These are phyloP conservation scores for Fistularia tabacaria DNA, from an alignment of 2,797 vertebrate species.

Conservation along the genomic window DNA sequence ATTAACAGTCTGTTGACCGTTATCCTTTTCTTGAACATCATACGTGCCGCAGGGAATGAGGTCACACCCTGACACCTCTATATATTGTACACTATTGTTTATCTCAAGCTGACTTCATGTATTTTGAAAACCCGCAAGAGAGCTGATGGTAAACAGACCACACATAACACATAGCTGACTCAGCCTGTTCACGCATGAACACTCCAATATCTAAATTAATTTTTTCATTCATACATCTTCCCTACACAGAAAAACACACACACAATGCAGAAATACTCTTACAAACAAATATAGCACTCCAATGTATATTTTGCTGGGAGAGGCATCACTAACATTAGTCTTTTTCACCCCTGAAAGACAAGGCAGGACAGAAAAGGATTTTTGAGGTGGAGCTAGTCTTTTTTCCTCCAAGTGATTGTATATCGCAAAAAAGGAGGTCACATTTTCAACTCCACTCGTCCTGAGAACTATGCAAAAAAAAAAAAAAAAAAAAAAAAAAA, in stretches of 20 bases:
- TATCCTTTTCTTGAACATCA: slow-evolving; percentile 14
- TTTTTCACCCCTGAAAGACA: background rate
- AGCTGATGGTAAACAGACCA: slow-evolving; percentile 10
- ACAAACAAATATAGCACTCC: too few relatives aligned
- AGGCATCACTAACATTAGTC: too few relatives aligned
- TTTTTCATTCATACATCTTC: slow-evolving; percentile 38
- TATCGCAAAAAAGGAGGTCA: too few relatives aligned
- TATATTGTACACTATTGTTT: background rate
- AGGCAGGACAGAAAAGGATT: slow-evolving; percentile 1
- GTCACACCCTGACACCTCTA: background rate
- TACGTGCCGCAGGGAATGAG: slow-evolving; percentile 1
- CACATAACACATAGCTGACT: slow-evolving; percentile 18
- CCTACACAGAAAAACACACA: slow-evolving; percentile 8
- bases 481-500: too few relatives aligned
- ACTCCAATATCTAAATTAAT: slow-evolving; percentile 36
- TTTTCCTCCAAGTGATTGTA: too few relatives aligned
- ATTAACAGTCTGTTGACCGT: slow-evolving; percentile 16
- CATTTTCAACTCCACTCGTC: too few relatives aligned
- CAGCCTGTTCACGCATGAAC: slow-evolving; percentile 40
- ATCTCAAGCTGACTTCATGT: background rate
- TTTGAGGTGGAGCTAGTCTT: too few relatives aligned
- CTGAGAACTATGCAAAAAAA: too few relatives aligned
- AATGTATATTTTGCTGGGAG: background rate
- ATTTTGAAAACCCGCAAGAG: background rate
- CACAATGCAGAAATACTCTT: slow-evolving; percentile 7